Evolutionary conservation across 2,888 invertebrate species (phyloP).

Genomic region (Rhingia campestris): DNA sequence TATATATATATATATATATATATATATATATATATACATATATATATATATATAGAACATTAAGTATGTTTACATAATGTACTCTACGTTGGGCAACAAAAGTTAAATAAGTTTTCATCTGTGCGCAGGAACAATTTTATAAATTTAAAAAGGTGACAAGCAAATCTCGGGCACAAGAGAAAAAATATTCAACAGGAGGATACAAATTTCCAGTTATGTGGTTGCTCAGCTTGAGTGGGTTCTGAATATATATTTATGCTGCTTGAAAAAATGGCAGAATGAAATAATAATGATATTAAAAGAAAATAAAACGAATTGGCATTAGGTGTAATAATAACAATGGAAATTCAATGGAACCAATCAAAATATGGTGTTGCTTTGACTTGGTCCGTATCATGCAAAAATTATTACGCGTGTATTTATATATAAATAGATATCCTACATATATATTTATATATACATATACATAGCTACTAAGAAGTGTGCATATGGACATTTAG

Average conservation of each 20-base stretch:
- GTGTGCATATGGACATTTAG: slow-evolving; percentile 57
- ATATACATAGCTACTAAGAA: slow-evolving; percentile 10
- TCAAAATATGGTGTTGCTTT: slow-evolving; percentile 11
- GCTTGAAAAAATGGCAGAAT: not conserved
- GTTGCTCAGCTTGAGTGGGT: not conserved
- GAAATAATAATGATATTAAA: slow-evolving; percentile 5
- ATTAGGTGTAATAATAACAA: slow-evolving; percentile 27
- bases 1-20: not conserved
- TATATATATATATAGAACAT: slow-evolving; percentile 26
- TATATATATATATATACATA: slow-evolving; percentile 1
- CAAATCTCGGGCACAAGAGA: not conserved
- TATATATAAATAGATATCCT: slow-evolving; percentile 11
- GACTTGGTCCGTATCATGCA: slow-evolving; percentile 17
- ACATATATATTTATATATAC: slow-evolving; percentile 9
- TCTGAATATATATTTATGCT: slow-evolving; percentile 5
- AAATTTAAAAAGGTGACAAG: not conserved
- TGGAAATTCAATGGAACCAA: slow-evolving; percentile 33
- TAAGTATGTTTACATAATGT: not conserved
- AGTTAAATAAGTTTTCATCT: not conserved
- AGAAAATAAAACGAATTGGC: slow-evolving; percentile 42
- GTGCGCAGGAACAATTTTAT: not conserved
- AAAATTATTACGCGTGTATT: slow-evolving; percentile 5
- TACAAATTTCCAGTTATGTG: not conserved
- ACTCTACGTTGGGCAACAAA: not conserved
- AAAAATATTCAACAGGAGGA: not conserved